Base-by-base conservation (phyloP, 2,797 vertebrate species). In the Phalanger gymnotis region DNA sequence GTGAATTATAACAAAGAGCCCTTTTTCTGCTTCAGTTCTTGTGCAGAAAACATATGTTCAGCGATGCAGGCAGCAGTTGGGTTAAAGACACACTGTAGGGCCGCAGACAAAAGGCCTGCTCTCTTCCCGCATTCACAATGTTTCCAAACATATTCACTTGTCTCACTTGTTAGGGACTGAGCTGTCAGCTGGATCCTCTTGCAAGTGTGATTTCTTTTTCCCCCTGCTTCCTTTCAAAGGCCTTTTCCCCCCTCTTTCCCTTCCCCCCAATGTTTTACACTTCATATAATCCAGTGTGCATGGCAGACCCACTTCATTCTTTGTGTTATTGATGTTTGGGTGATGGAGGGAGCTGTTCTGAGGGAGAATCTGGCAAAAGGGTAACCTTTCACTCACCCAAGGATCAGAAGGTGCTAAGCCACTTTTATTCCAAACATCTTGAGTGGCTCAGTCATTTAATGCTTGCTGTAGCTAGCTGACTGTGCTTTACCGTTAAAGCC, bases 21-120 rank as follows among this genome's bases (percentile, higher is more conserved):
- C 73, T 28, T 98, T 99, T 99, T 99, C 99, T 99, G 99, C 99
- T 99, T 99, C 99, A 99, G 98, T 99, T 99, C 98, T 98, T 98
- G 98, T 97, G 98, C 98, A 99, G 99, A 99, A 99, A 99, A 99
- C 99, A 99, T 99, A 99, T 99, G 99, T 99, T 99, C 99, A 98
- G 99, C 99, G 98, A 99, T 99, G 98, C 98, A 98, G 98, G 99
- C 98, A 98, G 98, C 98, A 99, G 98, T 99, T 99, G 98, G 98
- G 98, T 98, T 98, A 98, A 99, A 99, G 99, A 99, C 98, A 99
- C 99, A 99, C 99, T 99, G 99, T 98, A 98, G 98, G 98, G 97
- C 98, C 96, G 97, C 98, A 99, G 98, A 99, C 99, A 99, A 99
- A 99, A 99, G 99, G 98, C 98, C 0, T 73, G 96, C 95, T 97